Base-by-base conservation (phyloP, 2,113 vertebrate genomes). In the Anoplopoma fimbria region DNA sequence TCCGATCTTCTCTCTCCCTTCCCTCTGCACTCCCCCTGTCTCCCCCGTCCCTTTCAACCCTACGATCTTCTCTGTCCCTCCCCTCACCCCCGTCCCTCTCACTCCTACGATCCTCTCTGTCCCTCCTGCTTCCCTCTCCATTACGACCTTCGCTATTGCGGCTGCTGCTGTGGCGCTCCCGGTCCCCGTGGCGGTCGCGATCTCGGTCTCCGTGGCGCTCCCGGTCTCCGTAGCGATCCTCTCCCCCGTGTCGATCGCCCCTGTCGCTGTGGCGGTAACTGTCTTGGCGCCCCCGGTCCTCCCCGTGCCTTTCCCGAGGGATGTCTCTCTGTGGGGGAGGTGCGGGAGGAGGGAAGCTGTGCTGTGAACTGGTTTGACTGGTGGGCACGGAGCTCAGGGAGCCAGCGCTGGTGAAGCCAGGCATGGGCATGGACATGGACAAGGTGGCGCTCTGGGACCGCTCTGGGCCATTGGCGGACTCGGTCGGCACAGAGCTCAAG, bases 401-500 rank as follows among this genome's bases (percentile, higher is more conserved):
- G 67, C 95, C 94, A 0, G 93, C 92, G 15, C 95, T 95, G 83
- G 93, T 92, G 79, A 95, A 95, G 68, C 94, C 91, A 0, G 93
- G 31, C 88, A 94, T 86, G 0, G 93, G 31, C 88, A 94, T 86
- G 40, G 91, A 67, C 15, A 94, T 86, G 47, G 91, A 72, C 13
- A 93, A 65, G 17, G 64, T 13, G 25, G 47, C 38, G 2, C 69
- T 51, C 6, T 86, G 81, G 51, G 88, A 29, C 31, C 89, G 79
- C 6, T 91, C 87, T 9, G 89, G 74, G 10, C 91, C 92, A 23
- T 94, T 93, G 47, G 93, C 75, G 31, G 91, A 25, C 49, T 95
- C 96, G 0, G 96, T 95, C 0, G 98, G 98, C 55, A 99, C 95
- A 0, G 97, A 98, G 93, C 97, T 99, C 88, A 99, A 94, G 87